Base-by-base conservation (phyloP, 92 coral and sea anemone species). In the Phenganax marumi region DNA sequence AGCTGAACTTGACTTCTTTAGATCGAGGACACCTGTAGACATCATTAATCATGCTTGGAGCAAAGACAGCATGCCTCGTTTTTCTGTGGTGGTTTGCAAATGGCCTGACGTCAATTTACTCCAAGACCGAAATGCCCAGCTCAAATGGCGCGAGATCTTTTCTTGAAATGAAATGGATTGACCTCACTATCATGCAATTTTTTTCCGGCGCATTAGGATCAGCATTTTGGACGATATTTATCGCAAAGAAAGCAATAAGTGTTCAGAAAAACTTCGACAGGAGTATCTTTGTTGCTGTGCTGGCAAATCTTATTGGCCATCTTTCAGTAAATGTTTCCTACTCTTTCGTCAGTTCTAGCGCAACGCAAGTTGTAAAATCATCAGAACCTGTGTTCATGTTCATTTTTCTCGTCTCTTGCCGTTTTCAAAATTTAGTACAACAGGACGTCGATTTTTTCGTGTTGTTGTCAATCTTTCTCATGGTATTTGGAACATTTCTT, bases 401-500 rank as follows among this genome's bases (percentile, higher is more conserved):
- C 26, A 0, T 49, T 43, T 43, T 81, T 68, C 47, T 68, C 26
- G 0, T 47, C 7, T 10, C 22, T 16, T 55, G 68, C 9, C 39
- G 2, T 23, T 39, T 49, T 16, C 68, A 83, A 83, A 13, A 1
- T 12, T 21, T 53, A 72, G 43, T 7, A 8, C 4, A 68, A 22
- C 10, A 17, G n/a, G n/a, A 21, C 12, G 17, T 43, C 0, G 43
- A 24, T 8, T 52, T 57, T 73, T 39, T 81, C 39, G 24, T 73
- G 23, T 58, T 83, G 19, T 17, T 58, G 18, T 83, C 86, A 1
- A 57, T 83, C 10, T 47, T 83, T 21, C 49, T 73, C 17, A 73
- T 83, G 84, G 54, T 63, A 17, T 12, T 53, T 39, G 86, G 86
- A 22, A 73, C 83, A 46, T 73, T 81, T 56, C 43, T 83, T 26